Conservation (phyloP, 2,113 vertebrate genomes). For the Calonectris borealis region DNA sequence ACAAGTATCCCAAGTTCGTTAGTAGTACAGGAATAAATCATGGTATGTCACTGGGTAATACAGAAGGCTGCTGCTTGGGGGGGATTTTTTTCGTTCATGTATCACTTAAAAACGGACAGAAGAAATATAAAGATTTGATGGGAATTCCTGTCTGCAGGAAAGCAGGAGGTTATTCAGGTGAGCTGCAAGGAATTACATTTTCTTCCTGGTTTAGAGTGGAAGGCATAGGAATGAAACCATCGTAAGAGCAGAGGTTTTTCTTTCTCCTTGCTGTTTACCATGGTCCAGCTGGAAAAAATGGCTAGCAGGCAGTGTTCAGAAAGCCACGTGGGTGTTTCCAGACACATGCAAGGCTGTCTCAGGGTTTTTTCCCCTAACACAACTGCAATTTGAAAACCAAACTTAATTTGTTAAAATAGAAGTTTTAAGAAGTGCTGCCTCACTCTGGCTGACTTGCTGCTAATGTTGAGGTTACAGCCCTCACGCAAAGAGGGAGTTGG, state of each 20-base stretch:
- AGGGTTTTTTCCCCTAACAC: neutral
- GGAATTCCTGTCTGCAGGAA: neutral
- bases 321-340: neutral
- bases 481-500: neutral
- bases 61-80: neutral
- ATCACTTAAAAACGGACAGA: neutral
- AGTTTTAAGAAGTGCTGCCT: constrained; percentile 79
- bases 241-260: neutral
- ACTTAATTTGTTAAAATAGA: constrained; percentile 68
- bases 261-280: neutral
- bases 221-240: neutral
- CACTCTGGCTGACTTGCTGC: constrained; percentile 73
- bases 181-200: neutral
- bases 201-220: neutral
- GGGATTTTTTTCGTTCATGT: fast-evolving
- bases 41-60: neutral
- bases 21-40: neutral
- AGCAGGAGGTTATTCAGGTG: neutral
- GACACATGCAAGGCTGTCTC: neutral
- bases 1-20: no score
- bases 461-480: constrained; percentile 81
- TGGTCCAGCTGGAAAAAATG: neutral
- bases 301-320: neutral
- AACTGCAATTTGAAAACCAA: constrained; percentile 70
- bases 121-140: neutral